Evolutionary conservation across 1,140 invertebrate species (phyloP), one percentile per base, ranked within the genome.

Genomic region (Palaemon carinicauda): DNA sequence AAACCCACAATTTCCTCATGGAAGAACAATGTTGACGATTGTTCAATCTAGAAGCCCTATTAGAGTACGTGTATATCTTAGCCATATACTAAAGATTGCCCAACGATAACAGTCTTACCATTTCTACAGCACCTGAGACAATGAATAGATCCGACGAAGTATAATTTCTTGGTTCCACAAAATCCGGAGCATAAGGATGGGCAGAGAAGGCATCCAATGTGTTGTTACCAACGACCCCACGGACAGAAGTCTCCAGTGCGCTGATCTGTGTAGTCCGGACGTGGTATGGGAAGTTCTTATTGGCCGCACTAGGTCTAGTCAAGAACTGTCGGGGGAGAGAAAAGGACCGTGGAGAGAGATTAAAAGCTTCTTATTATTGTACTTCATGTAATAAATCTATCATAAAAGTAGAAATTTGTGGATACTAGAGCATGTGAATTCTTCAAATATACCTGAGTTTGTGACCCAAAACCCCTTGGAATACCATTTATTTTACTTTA

Each of bases 261-360:
- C 94, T 94, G 56, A 95, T 94, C 91, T 97, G 96, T 12, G 95
- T 95, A 0, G 96, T 97, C 73, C 95, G 91, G 0, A 97, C 95
- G 90, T 97, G 96, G 91, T 95, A 97, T 0, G 96, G 96, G 90
- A 97, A 97, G 90, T 96, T 96, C 89, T 94, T 95, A 89, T 97
- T 97, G 1, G 95, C 95, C 73, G 95, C 94, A 14, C 95, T 94
- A 27, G 96, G 96, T 88, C 96, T 91, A 0, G 96, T 96, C 83
- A 97, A 90, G 29, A 96, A 91, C 95, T 97, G 91, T 29, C 33
- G n/a, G 27, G 21, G 27, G 51, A 21, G 60, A 27, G 19, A 50
- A 21, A 4, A 14, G 9, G 60, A 1, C 0, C 15, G 21, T 17
- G 0, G n/a, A 65, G 56, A 5, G 27, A 27, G 56, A 60, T 7